Evolutionary conservation across 2,113 vertebrate species (phyloP), one percentile per base, ranked within the genome.

Genomic region (Siniperca chuatsi): DNA sequence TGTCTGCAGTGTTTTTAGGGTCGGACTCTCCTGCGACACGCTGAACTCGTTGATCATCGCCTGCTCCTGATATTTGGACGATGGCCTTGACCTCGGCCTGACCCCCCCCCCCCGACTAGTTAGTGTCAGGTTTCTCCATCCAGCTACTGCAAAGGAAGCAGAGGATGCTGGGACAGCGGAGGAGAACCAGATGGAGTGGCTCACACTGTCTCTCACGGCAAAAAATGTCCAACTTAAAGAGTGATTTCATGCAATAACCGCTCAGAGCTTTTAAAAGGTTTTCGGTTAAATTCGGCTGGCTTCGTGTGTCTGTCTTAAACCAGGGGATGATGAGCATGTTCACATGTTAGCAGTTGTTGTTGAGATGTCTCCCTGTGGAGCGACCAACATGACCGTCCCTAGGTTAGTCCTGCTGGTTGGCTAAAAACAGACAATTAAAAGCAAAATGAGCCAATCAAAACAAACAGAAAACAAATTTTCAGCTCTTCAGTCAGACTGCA

Each of bases 81-180:
- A 44, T 91, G 89, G 89, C 82, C 84, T 93, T 91, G 86, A 84
- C 89, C 78, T 82, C 83, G 16, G 37, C 64, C 81, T 87, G 83
- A 85, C 82, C 86, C 70, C 85, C 82, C 18, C 78, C 72, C 21
- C 6, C 8, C 0, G 52, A 81, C 54, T 82, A 48, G 67, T 91
- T 87, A 85, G 93, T 92, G 84, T 94, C 72, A 35, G 75, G 86
- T 95, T 94, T 93, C 92, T 81, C 71, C 46, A 70, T 75, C 54
- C 65, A 37, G 58, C 67, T 50, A 8, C 69, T 64, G 37, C 87
- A 81, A 84, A 90, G 81, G 81, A 86, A 76, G 52, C n/a, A 88
- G 67, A 79, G 58, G 81, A 72, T 65, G 70, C 70, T 88, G 86
- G 85, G 86, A 91, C 82, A 82, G 69, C 61, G 61, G 89, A 90